Evolutionary conservation across 1,140 invertebrate genomes (phyloP), one percentile per base, ranked within the genome.

Genomic region (Glossosoma conforme): DNA sequence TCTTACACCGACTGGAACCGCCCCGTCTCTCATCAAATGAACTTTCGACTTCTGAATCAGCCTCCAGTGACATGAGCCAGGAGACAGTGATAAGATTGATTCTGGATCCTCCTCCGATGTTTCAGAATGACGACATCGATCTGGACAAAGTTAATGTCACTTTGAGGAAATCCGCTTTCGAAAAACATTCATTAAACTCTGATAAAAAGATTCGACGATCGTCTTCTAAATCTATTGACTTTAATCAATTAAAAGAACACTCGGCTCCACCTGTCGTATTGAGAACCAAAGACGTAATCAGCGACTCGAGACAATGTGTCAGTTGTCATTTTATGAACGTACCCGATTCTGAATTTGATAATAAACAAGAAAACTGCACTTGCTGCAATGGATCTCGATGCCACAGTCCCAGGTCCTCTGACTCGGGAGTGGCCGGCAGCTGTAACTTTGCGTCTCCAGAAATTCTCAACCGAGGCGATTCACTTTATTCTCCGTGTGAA

Each of bases 371-470:
- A 25, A 78, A 78, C 61, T 82, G 80, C 59, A 71, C 76, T 54
- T 81, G 79, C 61, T 81, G 80, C 50, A 73, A 78, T 47, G 73
- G 74, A 49, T 78, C 74, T 3, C 60, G 75, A 44, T 81, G 77
- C 54, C 76, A 79, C 13, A 83, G 81, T 64, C 79, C 80, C 0
- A 66, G 81, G 47, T 91, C 89, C 3, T 88, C 85, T 4, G 89
- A 91, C 64, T 87, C 85, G 1, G 89, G 89, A 14, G 85, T 91
- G 69, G 88, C 86, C 2, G 87, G 88, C 18, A 88, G 85, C 63
- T 87, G 80, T 61, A 83, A 80, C 25, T 70, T 87, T 40, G 77
- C 82, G 11, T 84, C 83, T 2, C 82, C 82, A 2, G 81, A 84
- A 62, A 71, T 68, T 49, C 69, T 50, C 38, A 72, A 72, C 17